phyloP scores from a whole-genome alignment of 2,888 invertebrate species.

The Parnassius smintheus region DNA sequence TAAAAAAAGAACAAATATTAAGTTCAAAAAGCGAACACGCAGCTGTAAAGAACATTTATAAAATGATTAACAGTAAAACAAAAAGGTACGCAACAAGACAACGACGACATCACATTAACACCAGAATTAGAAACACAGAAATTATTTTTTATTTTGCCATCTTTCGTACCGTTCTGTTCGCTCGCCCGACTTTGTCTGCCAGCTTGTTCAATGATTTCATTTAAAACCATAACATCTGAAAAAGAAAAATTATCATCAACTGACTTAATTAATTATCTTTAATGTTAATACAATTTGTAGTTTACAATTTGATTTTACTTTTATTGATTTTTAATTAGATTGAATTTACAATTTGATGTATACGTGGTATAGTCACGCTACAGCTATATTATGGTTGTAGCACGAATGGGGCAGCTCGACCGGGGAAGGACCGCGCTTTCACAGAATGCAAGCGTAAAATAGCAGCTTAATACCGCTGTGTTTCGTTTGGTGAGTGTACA shows the following conservation, averaged over 20 bases:
- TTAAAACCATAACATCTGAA: conserved; percentile 97
- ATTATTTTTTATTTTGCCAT: conserved; percentile 33
- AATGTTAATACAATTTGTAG: too few relatives aligned
- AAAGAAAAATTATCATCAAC: conserved; percentile 29
- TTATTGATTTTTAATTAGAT: too few relatives aligned
- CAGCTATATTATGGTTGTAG: too few relatives aligned
- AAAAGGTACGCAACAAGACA: conserved; percentile 48
- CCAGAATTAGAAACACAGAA: conserved; percentile 21
- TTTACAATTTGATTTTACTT: too few relatives aligned
- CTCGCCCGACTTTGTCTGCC: conserved; percentile 92
- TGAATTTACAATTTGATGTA: too few relatives aligned
- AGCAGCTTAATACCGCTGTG: too few relatives aligned
- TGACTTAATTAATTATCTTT: too few relatives aligned
- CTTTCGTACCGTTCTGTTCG: conserved; percentile 91
- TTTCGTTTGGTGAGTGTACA: too few relatives aligned
- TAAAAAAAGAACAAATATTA: conserved; percentile 40
- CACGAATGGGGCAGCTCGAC: too few relatives aligned
- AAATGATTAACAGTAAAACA: conserved; percentile 26
- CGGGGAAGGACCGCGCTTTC: too few relatives aligned
- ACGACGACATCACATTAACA: conserved; percentile 40
- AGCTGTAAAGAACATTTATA: conserved; percentile 25
- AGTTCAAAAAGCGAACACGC: conserved; percentile 32
- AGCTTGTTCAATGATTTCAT: conserved; percentile 98
- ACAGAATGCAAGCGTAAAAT: too few relatives aligned
- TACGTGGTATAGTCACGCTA: too few relatives aligned